Percentiles rank a stretch among this genome's conserved stretches.
phyloP scores from a whole-genome alignment of 2,888 invertebrate genomes.

The Hirudinaria manillensis region DNA sequence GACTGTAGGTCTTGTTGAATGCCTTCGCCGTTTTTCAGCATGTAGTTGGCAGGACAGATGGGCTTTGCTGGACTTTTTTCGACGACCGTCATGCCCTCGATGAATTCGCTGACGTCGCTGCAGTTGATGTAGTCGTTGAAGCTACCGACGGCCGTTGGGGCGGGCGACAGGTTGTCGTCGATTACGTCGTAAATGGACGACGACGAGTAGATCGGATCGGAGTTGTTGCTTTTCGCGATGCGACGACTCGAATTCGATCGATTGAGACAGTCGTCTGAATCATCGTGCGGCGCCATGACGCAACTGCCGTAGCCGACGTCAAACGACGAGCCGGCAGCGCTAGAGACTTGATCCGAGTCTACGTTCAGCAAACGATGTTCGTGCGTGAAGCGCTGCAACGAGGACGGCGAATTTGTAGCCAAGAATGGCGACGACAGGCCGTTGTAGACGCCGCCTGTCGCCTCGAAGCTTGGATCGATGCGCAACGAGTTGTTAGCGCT shows the following conservation, averaged over 20 bases:
- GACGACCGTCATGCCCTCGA: background rate
- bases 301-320: slow-evolving; percentile 29
- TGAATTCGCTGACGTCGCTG: background rate
- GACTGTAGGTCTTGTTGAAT: slow-evolving; percentile 17
- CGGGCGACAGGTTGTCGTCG: slow-evolving; percentile 19
- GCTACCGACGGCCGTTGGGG: background rate
- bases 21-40: slow-evolving; percentile 30
- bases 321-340: slow-evolving; percentile 19
- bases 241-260: background rate
- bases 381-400: background rate
- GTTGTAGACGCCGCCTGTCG: slow-evolving; percentile 1
- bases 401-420: slow-evolving; percentile 5
- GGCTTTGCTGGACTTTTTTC: background rate
- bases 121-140: slow-evolving; percentile 10
- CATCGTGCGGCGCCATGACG: slow-evolving; percentile 19
- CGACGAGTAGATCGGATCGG: slow-evolving; percentile 18
- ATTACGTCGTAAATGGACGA: slow-evolving; percentile 29
- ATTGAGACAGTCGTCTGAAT: background rate
- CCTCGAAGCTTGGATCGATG: background rate
- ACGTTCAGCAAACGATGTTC: background rate
- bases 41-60: slow-evolving; percentile 38
- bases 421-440: slow-evolving; percentile 1
- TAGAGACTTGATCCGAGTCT: slow-evolving; percentile 22
- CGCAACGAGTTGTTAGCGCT: background rate
- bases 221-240: slow-evolving; percentile 1